These are phyloP conservation scores for Chaenocephalus aceratus DNA, from an alignment of 2,113 vertebrate genomes.

Conservation along the genomic window DNA sequence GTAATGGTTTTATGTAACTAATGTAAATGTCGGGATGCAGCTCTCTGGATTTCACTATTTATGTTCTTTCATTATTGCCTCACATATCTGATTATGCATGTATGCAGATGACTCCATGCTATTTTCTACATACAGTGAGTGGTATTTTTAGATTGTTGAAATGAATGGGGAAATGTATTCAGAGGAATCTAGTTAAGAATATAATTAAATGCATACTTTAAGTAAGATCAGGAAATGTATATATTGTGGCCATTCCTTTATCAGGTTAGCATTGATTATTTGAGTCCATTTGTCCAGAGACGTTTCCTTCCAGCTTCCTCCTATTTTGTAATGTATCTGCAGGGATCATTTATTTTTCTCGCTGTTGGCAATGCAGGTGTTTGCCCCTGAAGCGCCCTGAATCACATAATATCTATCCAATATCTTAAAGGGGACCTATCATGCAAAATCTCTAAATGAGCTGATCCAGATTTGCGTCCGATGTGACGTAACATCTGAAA, in stretches of 20 bases:
- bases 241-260: constrained; percentile 16
- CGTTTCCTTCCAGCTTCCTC: constrained; percentile 18
- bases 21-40: constrained; percentile 7
- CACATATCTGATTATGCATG: not conserved
- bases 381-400: constrained; percentile 19
- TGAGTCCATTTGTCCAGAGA: constrained; percentile 19
- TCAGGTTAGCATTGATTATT: constrained; percentile 57
- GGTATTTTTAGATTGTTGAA: not conserved
- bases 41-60: not conserved
- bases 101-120: not conserved
- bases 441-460: too few species aligned
- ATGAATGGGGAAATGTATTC: too few species aligned
- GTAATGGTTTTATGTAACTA: constrained; percentile 15
- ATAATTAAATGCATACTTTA: not conserved
- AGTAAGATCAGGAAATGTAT: constrained; percentile 33
- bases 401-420: constrained; percentile 16
- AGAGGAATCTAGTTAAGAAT: constrained; percentile 4
- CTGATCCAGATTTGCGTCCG: too few species aligned
- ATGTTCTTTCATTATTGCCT: not conserved
- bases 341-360: constrained; percentile 16
- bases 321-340: constrained; percentile 18
- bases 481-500: too few species aligned
- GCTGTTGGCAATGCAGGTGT: not conserved
- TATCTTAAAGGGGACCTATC: too few species aligned
- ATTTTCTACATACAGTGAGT: not conserved